Evolutionary conservation across 2,888 invertebrate genomes (phyloP).

Genomic region (Incurvaria masculella): DNA sequence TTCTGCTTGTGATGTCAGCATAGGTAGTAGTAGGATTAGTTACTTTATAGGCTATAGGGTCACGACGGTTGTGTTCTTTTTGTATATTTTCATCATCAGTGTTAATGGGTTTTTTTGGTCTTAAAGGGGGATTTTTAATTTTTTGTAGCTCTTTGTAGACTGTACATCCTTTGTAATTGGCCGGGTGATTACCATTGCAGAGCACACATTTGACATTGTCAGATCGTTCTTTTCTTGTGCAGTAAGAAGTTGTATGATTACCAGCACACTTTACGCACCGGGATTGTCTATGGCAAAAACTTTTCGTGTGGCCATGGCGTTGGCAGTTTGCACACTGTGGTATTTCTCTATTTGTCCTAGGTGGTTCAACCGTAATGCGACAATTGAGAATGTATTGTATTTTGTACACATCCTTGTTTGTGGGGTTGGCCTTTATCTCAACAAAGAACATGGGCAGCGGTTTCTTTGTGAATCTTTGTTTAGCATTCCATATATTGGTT

Average conservation of each 20-base stretch:
- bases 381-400: background rate
- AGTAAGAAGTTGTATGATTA: slow-evolving; percentile 9
- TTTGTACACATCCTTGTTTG: background rate
- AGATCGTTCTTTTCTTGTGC: slow-evolving; percentile 12
- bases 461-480: background rate
- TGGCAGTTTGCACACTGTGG: slow-evolving; percentile 18
- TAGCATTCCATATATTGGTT: background rate
- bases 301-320: slow-evolving; percentile 18
- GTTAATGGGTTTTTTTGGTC: too few species aligned
- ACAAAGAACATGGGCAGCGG: background rate
- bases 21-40: too few species aligned
- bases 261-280: slow-evolving; percentile 19
- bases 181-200: slow-evolving; percentile 19
- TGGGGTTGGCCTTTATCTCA: background rate
- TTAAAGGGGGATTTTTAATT: slow-evolving; percentile 3
- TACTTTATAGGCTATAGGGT: too few species aligned
- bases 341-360: slow-evolving; percentile 14
- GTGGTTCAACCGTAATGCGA: slow-evolving; percentile 15
- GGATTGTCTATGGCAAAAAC: slow-evolving; percentile 14
- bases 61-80: too few species aligned
- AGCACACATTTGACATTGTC: slow-evolving; percentile 17
- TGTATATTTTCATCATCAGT: too few species aligned
- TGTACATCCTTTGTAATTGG: slow-evolving; percentile 16
- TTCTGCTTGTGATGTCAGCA: too few species aligned
- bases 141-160: slow-evolving; percentile 16